Conservation (phyloP, 2,888 invertebrate species). For the Aphodius sticticus region DNA sequence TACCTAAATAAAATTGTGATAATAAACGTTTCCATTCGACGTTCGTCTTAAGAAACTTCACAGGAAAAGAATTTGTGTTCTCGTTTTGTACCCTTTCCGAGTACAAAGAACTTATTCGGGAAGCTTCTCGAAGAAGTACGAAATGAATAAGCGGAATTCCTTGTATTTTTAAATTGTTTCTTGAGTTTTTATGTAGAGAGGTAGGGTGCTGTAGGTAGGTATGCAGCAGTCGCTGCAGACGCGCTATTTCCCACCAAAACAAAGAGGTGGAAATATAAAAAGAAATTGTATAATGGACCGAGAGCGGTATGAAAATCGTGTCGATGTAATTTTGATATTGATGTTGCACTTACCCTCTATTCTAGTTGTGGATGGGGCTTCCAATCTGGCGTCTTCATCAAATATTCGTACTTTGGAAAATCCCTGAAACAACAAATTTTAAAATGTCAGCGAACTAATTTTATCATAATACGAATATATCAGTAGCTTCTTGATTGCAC, state of each 20-base stretch:
- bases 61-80: neutral
- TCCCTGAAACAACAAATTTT: constrained; percentile 48
- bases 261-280: neutral
- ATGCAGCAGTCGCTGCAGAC: neutral
- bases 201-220: neutral
- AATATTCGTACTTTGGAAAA: constrained; percentile 48
- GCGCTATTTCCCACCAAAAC: neutral
- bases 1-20: no score
- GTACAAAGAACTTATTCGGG: neutral
- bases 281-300: neutral
- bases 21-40: no score
- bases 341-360: constrained; percentile 53
- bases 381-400: constrained; percentile 48
- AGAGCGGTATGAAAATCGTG: neutral
- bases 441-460: no score
- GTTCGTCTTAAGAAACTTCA: neutral
- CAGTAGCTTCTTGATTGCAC: no score
- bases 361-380: constrained; percentile 51
- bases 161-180: constrained; percentile 17
- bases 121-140: neutral
- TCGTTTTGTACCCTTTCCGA: neutral
- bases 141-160: constrained; percentile 21
- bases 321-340: neutral
- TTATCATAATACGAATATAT: no score
- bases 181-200: neutral